Base-by-base conservation (phyloP, 2,797 vertebrate genomes). In the Sebastes baramenuke region DNA sequence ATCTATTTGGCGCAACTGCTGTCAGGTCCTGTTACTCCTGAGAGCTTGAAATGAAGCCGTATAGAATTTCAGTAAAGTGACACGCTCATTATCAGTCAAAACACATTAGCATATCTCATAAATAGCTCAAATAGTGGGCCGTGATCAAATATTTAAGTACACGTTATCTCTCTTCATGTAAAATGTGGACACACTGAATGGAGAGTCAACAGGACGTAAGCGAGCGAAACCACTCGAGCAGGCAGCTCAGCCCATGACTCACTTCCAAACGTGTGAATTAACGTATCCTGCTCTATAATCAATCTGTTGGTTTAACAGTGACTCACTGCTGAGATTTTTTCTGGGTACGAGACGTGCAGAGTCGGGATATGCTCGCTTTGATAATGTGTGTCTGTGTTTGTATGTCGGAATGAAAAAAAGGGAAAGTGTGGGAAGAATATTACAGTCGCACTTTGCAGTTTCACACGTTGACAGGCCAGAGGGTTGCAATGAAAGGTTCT, bases 271-370 rank as follows among this genome's bases (percentile, higher is more conserved):
- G 30, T 69, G 59, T 76, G 72, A 67, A 58, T 83, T 62, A 72
- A 83, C 69, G 27, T 59, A 18, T 78, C 78, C 61, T 77, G 66
- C 75, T 81, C 59, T 77, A 62, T 75, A 87, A 84, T 89, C 66
- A 77, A 14, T 78, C 69, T 82, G 52, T 58, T 81, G 77, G 58
- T 49, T 25, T 34, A 60, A 60, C 46, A 59, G 66, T 78, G 84
- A 87, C 78, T 88, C 76, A 80, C 24, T 38, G 67, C 55, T 14
- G 61, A 65, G 24, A 85, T 67, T 16, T 49, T 49, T 72, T 87
- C 20, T 78, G 58, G 52, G 77, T 56, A 61, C 1, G 4, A 68
- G 34, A 78, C n/a, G 12, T 71, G 6, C 16, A 13, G 52, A 67
- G 29, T 66, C 30, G 18, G 46, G 49, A 46, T 20, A 16, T 2